Conservation (phyloP, 2,113 vertebrate genomes). For the Glaucomys volans region DNA sequence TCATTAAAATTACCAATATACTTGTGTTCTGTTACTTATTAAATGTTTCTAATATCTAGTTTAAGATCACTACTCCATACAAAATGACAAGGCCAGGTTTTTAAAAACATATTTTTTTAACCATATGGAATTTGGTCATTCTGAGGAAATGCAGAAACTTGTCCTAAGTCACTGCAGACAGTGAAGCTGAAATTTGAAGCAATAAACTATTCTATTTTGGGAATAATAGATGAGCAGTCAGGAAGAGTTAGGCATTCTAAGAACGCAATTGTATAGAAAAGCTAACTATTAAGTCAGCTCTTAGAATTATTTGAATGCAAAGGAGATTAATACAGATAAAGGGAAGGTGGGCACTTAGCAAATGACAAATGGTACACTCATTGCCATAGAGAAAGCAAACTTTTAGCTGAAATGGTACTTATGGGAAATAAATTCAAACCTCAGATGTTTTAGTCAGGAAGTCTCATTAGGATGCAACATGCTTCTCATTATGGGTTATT, state of each 20-base stretch:
- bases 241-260: conserved; percentile 70
- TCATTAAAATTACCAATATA: conserved; percentile 33
- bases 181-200: conserved; percentile 70
- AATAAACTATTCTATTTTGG: conserved; percentile 78
- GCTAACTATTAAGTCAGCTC: conserved; percentile 57
- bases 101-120: not conserved
- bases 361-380: conserved; percentile 70
- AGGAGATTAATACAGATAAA: conserved; percentile 64
- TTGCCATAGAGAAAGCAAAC: conserved; percentile 66
- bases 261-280: conserved; percentile 68
- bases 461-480: conserved; percentile 76
- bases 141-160: conserved; percentile 42
- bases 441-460: conserved; percentile 81
- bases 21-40: conserved; percentile 37
- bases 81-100: not conserved
- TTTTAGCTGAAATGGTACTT: conserved; percentile 79
- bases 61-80: not conserved
- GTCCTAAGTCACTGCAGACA: conserved; percentile 58
- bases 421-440: conserved; percentile 79
- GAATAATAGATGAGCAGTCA: conserved; percentile 71
- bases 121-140: conserved; percentile 49
- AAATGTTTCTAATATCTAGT: conserved; percentile 35
- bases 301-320: conserved; percentile 66
- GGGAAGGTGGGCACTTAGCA: conserved; percentile 72
- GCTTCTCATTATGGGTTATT: conserved; percentile 78